These are phyloP conservation scores for Lasioglossum marginatum DNA, from an alignment of 2,888 invertebrate genomes.

Conservation along the genomic window DNA sequence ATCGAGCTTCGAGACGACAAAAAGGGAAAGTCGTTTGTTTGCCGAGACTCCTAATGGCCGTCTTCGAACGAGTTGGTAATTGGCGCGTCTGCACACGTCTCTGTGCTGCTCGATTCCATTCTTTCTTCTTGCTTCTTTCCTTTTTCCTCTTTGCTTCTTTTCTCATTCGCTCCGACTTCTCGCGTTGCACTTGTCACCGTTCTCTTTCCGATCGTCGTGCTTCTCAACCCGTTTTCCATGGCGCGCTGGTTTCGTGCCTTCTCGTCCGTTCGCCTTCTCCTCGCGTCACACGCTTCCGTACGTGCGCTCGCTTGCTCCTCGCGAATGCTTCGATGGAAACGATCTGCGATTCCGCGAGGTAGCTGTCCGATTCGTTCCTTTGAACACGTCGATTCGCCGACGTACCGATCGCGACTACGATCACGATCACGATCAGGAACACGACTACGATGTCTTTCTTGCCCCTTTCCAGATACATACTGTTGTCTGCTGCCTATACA, in stretches of 20 bases:
- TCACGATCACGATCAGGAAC: background rate
- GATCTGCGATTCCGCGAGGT: conserved; percentile 39
- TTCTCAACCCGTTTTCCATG: conserved; percentile 39
- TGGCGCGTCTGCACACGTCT: conserved; percentile 67
- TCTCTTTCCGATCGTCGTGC: conserved; percentile 31
- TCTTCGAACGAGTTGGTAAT: conserved; percentile 71
- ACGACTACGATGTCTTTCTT: background rate
- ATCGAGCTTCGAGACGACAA: conserved; percentile 61
- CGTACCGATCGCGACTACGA: background rate
- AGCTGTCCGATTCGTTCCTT: conserved; percentile 20
- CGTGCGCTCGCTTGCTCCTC: conserved; percentile 41
- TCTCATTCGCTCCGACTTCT: background rate
- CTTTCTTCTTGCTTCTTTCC: conserved; percentile 25
- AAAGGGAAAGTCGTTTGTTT: conserved; percentile 74
- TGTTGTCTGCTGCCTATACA: too few species aligned
- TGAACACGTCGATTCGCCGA: conserved; percentile 28
- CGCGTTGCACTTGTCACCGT: conserved; percentile 53
- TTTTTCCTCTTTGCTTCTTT: background rate
- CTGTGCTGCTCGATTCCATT: conserved; percentile 27
- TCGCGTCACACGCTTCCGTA: conserved; percentile 37
- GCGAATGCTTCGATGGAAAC: conserved; percentile 52
- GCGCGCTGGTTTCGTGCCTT: conserved; percentile 42
- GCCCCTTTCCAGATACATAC: background rate
- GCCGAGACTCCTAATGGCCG: conserved; percentile 69
- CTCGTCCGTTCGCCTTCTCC: conserved; percentile 12